These are phyloP conservation scores for Dermochelys coriacea DNA, from an alignment of 2,797 vertebrate species.

Conservation along the genomic window DNA sequence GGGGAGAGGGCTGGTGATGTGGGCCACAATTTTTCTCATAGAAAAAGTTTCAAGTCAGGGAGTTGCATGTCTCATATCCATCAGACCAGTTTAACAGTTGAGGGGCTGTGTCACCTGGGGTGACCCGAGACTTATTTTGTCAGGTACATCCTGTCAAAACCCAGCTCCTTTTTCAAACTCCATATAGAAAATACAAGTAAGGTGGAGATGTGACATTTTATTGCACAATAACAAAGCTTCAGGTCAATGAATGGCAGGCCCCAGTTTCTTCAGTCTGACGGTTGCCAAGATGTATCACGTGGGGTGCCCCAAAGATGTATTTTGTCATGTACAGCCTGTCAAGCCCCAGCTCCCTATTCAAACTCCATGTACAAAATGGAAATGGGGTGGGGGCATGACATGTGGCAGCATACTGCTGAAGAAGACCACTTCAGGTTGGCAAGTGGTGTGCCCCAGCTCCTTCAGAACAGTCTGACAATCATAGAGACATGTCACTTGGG, in stretches of 20 bases:
- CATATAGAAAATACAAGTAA: not conserved
- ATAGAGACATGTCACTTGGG: not conserved
- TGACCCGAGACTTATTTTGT: not conserved
- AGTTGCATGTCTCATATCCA: not conserved
- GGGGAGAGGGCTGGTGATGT: not conserved
- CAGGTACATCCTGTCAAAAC: not conserved
- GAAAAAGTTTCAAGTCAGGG: not conserved
- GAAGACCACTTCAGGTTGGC: not conserved
- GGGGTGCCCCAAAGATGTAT: not conserved
- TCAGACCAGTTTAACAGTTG: not conserved
- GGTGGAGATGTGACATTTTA: not conserved
- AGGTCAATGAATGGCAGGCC: not conserved
- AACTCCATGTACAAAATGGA: not conserved
- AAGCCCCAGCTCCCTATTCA: not conserved
- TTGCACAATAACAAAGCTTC: not conserved
- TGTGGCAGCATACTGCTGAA: not conserved
- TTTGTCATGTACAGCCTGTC: not conserved
- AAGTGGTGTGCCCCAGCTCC: not conserved
- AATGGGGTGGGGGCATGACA: not conserved
- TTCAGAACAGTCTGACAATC: not conserved
- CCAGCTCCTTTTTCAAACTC: not conserved
- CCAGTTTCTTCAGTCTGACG: not conserved
- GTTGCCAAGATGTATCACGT: not conserved
- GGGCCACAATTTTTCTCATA: not conserved
- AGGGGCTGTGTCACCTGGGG: too few species aligned